phyloP scores from a whole-genome alignment of 2,113 vertebrate species.

The Ceyx melanurus region DNA sequence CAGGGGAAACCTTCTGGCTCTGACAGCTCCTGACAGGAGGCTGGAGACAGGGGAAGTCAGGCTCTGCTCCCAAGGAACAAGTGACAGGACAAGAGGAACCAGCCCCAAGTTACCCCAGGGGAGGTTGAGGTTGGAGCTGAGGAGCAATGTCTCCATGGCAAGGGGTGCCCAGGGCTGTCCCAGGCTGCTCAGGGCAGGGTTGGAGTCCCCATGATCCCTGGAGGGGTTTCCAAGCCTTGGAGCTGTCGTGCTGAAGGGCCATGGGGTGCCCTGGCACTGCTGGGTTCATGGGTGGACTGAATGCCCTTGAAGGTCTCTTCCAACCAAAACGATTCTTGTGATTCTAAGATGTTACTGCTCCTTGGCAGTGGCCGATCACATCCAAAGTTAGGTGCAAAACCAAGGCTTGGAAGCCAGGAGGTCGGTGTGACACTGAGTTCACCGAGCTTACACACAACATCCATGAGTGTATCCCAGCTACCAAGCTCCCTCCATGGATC shows the following conservation, averaged over 20 bases:
- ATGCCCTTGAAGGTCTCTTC: not conserved
- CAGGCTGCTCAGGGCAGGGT: not conserved
- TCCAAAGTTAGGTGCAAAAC: not conserved
- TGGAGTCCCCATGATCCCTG: not conserved
- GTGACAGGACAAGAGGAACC: not conserved
- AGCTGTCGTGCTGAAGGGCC: not conserved
- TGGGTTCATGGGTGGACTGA: not conserved
- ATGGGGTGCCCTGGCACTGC: not conserved
- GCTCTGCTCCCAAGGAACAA: not conserved
- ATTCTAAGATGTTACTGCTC: rapidly evolving
- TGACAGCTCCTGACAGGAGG: not conserved
- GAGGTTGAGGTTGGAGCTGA: not conserved
- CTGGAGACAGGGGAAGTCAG: not conserved
- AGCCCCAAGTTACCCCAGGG: not conserved
- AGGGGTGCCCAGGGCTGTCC: not conserved
- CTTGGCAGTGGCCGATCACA: not conserved
- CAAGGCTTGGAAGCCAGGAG: not conserved
- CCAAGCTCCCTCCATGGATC: not conserved
- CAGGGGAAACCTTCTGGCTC: not conserved
- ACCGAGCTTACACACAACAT: not conserved
- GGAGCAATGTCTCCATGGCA: too few relatives aligned
- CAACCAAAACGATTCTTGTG: not conserved
- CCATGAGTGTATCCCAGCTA: not conserved
- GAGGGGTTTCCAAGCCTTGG: not conserved
- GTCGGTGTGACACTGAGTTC: rapidly evolving